Base-by-base conservation (phyloP, 2,888 invertebrate species). In the Thymelicus acteon region DNA sequence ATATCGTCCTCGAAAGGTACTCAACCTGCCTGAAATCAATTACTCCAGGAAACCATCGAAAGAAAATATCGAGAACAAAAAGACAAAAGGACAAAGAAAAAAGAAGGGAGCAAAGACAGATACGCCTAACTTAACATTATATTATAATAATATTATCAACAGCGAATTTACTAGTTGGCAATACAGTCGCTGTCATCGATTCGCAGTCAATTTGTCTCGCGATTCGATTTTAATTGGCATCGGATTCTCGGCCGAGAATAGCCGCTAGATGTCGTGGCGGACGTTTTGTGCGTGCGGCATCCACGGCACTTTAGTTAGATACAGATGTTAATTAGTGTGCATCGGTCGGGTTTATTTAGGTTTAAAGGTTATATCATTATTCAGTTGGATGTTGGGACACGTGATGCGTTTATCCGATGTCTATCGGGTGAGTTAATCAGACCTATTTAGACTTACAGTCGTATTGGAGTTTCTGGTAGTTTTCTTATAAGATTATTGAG, bases 221-320 rank as follows among this genome's bases (percentile, higher is more conserved):
- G 77, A 85, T 88, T 85, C 85, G 85, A 84, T 84, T 82, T 85
- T 87, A 88, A 88, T 89, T 90, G 85, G 86, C 83, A 86, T 86
- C 83, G 84, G 81, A 85, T 87, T 83, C 83, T 83, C 81, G 82
- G 73, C 66, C 79, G 73, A 78, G 79, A 81, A 81, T 80, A 80
- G 76, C 78, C 71, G 58, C 65, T 54, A 37, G 40, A 19, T 52
- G 54, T 54, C 60, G 64, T 44, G 60, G 60, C 65, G 48, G 73
- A 71, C 75, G 76, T 76, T 77, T 76, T 76, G 76, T 49, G 44
- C 15, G 31, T n/a, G 44, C 54, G 69, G 69, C 64, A 70, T 64
- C 64, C 63, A 5, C 49, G 60, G 60, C 70, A 64, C 70, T 64
- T 70, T 64, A 70, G 64, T 70, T 63, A 67, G 67, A 49, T 24